These are phyloP conservation scores for Terrapene triunguis DNA, from an alignment of 2,113 vertebrate genomes.

Conservation along the genomic window DNA sequence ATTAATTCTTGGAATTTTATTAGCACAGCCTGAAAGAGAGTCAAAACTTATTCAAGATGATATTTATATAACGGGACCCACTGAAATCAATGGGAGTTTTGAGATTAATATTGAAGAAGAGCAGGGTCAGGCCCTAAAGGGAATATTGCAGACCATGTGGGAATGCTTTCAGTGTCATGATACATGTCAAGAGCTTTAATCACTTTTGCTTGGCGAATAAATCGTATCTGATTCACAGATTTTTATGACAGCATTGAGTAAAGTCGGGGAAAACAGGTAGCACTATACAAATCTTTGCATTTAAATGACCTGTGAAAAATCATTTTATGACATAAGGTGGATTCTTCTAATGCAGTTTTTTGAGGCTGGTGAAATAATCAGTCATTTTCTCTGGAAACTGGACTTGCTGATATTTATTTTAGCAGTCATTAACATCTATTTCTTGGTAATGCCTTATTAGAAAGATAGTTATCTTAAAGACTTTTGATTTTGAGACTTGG, in stretches of 20 bases:
- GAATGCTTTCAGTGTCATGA: not conserved
- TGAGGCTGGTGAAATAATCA: not conserved
- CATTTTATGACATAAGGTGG: not conserved
- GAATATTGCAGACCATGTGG: not conserved
- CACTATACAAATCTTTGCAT: not conserved
- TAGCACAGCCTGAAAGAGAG: constrained; percentile 39
- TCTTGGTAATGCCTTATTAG: not conserved
- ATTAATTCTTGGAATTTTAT: constrained; percentile 26
- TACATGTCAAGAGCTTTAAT: not conserved
- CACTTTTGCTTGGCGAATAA: not conserved
- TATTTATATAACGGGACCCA: not conserved
- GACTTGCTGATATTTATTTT: not conserved
- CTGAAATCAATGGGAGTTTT: not conserved
- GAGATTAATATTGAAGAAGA: not conserved
- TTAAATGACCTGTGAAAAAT: not conserved
- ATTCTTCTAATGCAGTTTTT: not conserved
- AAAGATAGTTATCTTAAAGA: not conserved
- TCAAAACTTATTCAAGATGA: constrained; percentile 31
- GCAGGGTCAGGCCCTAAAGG: not conserved
- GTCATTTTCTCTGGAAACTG: rapidly evolving
- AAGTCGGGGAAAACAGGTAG: not conserved
- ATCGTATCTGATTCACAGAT: constrained; percentile 15
- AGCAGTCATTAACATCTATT: not conserved
- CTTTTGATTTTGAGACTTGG: not conserved
- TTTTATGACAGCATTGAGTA: constrained; percentile 24